Conservation (phyloP, 2,888 invertebrate genomes). For the Rosalia funebris region DNA sequence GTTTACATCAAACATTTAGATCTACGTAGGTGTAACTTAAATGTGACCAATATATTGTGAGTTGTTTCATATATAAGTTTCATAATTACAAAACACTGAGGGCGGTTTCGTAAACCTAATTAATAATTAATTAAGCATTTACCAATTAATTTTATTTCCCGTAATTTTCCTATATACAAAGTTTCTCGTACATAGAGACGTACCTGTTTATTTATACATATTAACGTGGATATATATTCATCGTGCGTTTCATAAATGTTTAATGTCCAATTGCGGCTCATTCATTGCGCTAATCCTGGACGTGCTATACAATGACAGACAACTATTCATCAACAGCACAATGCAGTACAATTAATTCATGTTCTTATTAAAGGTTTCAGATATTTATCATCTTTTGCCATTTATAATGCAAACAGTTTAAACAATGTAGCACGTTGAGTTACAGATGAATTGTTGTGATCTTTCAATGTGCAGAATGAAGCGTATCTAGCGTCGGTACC, state of each 20-base stretch:
- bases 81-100: not conserved
- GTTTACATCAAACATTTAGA: too few species aligned
- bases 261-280: constrained; percentile 31
- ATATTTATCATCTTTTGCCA: constrained; percentile 22
- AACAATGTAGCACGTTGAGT: constrained; percentile 12
- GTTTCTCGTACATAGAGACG: too few species aligned
- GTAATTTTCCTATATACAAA: too few species aligned
- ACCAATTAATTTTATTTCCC: too few species aligned
- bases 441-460: constrained; percentile 10
- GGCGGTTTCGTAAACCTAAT: not conserved
- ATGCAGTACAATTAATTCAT: constrained; percentile 34
- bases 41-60: not conserved
- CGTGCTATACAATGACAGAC: constrained; percentile 31
- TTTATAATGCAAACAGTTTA: constrained; percentile 11
- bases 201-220: constrained; percentile 7
- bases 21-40: too few species aligned
- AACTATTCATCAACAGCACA: constrained; percentile 33
- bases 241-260: constrained; percentile 26
- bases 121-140: too few species aligned
- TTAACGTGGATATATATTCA: constrained; percentile 24
- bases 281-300: constrained; percentile 17
- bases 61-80: not conserved
- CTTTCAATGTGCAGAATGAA: not conserved
- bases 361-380: constrained; percentile 32
- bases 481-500: constrained; percentile 6